phyloP scores from a whole-genome alignment of 2,797 vertebrate species.

The Chloroceryle inda region DNA sequence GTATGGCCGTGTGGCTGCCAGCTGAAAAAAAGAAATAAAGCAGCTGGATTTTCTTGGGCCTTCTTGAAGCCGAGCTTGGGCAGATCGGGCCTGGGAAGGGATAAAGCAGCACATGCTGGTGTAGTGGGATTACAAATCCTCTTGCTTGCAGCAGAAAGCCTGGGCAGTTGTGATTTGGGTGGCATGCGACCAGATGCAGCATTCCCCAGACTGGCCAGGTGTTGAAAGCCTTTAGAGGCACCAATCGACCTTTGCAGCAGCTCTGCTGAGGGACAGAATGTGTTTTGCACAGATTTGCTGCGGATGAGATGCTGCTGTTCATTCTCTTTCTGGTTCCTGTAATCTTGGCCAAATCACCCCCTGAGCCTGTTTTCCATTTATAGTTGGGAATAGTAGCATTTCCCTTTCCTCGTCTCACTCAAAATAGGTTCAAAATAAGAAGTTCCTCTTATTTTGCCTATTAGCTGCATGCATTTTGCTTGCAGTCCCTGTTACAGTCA shows the following conservation, averaged over 20 bases:
- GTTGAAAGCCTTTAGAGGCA: neutral
- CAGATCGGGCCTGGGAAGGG: neutral
- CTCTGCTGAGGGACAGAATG: neutral
- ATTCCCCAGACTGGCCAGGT: neutral
- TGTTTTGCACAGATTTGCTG: neutral
- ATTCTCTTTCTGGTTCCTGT: neutral
- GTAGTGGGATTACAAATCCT: neutral
- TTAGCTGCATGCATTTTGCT: neutral
- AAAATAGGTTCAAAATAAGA: neutral
- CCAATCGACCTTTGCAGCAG: neutral
- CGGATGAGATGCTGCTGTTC: neutral
- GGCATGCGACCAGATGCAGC: rapidly evolving
- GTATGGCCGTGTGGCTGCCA: neutral
- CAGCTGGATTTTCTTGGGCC: neutral
- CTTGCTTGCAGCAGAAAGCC: neutral
- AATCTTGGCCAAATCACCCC: neutral
- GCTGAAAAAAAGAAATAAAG: neutral
- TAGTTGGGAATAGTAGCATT: neutral
- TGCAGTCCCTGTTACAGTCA: neutral
- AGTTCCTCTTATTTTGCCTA: neutral
- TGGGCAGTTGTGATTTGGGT: neutral
- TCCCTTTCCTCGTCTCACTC: neutral
- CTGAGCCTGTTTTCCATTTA: neutral
- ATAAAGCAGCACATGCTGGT: neutral
- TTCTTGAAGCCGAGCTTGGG: neutral